These are phyloP conservation scores for Percopsis omiscomaycus DNA, from an alignment of 2,797 vertebrate species.

Conservation along the genomic window DNA sequence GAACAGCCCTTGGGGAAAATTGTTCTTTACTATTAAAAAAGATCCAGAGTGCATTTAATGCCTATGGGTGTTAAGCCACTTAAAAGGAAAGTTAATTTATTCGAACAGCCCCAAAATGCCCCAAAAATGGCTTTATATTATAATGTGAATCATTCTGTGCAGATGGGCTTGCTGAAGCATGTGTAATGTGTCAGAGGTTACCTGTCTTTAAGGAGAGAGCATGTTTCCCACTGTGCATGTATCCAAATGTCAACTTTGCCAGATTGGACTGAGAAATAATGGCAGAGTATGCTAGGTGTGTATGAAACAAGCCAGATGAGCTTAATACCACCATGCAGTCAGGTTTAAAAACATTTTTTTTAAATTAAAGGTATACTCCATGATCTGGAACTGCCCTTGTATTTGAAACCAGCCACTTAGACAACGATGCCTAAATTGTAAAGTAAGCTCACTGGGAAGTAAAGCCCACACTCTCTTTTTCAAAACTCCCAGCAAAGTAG, in stretches of 20 bases:
- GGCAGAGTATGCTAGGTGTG: background rate
- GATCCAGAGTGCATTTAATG: slow-evolving; percentile 63
- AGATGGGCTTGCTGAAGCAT: slow-evolving; percentile 56
- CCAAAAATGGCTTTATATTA: slow-evolving; percentile 41
- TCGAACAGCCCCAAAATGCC: slow-evolving; percentile 24
- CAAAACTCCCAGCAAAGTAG: too few relatives aligned
- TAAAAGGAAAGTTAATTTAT: slow-evolving; percentile 58
- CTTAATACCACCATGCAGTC: too few relatives aligned
- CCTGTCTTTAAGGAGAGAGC: slow-evolving; percentile 39
- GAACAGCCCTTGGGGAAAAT: slow-evolving; percentile 35
- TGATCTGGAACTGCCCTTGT: too few relatives aligned
- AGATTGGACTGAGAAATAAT: slow-evolving; percentile 26
- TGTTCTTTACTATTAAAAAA: slow-evolving; percentile 53
- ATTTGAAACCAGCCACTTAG: too few relatives aligned
- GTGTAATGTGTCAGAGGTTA: slow-evolving; percentile 50
- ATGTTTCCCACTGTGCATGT: slow-evolving; percentile 34
- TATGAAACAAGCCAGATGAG: background rate
- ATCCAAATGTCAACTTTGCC: slow-evolving; percentile 49
- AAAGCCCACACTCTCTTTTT: too few relatives aligned
- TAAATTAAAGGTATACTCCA: too few relatives aligned
- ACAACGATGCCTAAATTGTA: too few relatives aligned
- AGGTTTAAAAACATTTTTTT: too few relatives aligned
- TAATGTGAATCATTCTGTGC: slow-evolving; percentile 43
- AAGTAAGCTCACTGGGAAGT: too few relatives aligned
- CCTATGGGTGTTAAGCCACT: slow-evolving; percentile 47